Conservation (phyloP, 2,888 invertebrate genomes). For the Gisinianus flammeolus region DNA sequence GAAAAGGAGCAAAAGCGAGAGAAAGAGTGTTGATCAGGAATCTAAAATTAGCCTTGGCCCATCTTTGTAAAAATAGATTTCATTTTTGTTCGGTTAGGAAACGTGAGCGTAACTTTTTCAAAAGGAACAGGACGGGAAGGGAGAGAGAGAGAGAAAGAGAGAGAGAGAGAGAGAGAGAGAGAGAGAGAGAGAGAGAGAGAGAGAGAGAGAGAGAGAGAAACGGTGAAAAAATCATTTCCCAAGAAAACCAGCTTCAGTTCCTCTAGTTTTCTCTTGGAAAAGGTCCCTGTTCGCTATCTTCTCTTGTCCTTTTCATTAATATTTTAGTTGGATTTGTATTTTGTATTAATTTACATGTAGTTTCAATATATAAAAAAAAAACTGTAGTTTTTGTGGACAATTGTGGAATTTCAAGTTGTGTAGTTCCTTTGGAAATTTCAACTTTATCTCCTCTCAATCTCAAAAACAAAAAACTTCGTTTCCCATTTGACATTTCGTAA, state of each 20-base stretch:
- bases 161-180: background rate
- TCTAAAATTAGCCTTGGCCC: constrained; percentile 58
- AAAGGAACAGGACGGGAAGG: background rate
- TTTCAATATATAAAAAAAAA: background rate
- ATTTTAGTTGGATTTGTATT: background rate
- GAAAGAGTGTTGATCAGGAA: constrained; percentile 36
- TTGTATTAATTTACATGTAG: background rate
- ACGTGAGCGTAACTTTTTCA: background rate
- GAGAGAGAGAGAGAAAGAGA: background rate
- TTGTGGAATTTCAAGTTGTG: background rate
- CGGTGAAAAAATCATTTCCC: background rate
- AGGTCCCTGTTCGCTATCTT: background rate
- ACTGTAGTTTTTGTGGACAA: background rate
- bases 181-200: too few relatives aligned
- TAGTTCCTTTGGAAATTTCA: too few relatives aligned
- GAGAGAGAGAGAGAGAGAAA: background rate
- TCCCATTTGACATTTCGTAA: too few relatives aligned
- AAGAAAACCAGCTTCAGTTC: constrained; percentile 16
- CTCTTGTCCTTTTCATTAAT: background rate
- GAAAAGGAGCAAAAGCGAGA: constrained; percentile 20
- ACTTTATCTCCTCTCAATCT: too few relatives aligned
- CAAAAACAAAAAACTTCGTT: too few relatives aligned
- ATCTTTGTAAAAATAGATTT: constrained; percentile 58
- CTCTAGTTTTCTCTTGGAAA: background rate
- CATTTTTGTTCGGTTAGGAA: constrained; percentile 29